Percentiles rank a stretch among this genome's conserved stretches.
phyloP scores from a whole-genome alignment of 2,888 invertebrate genomes.

The Herminia tarsipennalis region DNA sequence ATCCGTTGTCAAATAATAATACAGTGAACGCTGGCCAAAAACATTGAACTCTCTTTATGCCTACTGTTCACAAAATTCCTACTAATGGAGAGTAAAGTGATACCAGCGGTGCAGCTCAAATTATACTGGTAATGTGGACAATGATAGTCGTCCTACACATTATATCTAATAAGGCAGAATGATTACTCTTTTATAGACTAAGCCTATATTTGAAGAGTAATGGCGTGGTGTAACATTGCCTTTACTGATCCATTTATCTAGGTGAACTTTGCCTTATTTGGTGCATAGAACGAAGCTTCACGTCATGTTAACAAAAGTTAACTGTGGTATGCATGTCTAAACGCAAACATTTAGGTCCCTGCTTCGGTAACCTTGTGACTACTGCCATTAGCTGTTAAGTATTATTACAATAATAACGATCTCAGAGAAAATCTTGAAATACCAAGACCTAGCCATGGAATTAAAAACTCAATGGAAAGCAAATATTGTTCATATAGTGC shows the following conservation, averaged over 20 bases:
- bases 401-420: too few species aligned
- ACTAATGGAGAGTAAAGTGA: constrained; percentile 9
- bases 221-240: constrained; percentile 16
- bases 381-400: too few species aligned
- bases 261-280: not conserved
- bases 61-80: constrained; percentile 7
- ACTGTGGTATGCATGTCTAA: too few species aligned
- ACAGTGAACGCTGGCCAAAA: not conserved
- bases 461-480: too few species aligned
- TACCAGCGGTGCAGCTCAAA: constrained; percentile 10
- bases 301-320: too few species aligned
- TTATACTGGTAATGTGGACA: constrained; percentile 27
- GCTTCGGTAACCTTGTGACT: too few species aligned
- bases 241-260: not conserved
- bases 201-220: constrained; percentile 29
- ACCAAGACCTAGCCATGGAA: too few species aligned
- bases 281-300: too few species aligned
- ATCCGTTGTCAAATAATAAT: not conserved
- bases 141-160: constrained; percentile 34
- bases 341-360: too few species aligned
- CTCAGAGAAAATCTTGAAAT: too few species aligned
- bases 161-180: constrained; percentile 44
- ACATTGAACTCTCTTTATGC: constrained; percentile 21
- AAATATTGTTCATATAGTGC: too few species aligned
- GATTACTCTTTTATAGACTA: constrained; percentile 32